Evolutionary conservation across 2,888 invertebrate species (phyloP).

Genomic region (Xestia xanthographa): DNA sequence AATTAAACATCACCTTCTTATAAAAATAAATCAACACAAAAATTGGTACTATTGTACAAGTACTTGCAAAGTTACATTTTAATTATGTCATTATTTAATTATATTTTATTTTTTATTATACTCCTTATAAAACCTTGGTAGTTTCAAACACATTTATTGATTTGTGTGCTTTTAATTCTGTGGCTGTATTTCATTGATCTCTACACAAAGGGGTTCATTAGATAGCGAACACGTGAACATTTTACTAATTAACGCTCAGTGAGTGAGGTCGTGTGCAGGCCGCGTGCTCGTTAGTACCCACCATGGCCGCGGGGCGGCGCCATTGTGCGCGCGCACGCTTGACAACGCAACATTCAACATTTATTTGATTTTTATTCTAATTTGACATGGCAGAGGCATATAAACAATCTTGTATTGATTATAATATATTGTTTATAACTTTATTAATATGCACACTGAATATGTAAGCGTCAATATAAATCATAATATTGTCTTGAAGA

Average conservation of each 20-base stretch:
- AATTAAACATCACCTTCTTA: conserved; percentile 37
- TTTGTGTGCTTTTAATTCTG: conserved; percentile 36
- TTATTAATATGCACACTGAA: conserved; percentile 31
- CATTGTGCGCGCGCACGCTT: conserved; percentile 62
- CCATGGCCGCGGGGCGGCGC: conserved; percentile 75
- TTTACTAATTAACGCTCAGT: conserved; percentile 69
- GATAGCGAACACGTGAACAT: conserved; percentile 65
- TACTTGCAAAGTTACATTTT: not conserved
- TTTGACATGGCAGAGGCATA: conserved; percentile 49
- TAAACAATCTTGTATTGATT: conserved; percentile 54
- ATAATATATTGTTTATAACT: conserved; percentile 47
- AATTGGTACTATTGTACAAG: not conserved
- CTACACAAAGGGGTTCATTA: conserved; percentile 68
- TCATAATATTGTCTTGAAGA: conserved; percentile 36
- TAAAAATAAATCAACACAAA: not conserved
- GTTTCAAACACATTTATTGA: conserved; percentile 2
- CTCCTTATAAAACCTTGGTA: not conserved
- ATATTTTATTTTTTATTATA: not conserved
- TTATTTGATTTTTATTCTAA: conserved; percentile 63
- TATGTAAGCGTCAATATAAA: conserved; percentile 27
- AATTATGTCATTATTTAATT: not conserved
- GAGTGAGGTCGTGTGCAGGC: conserved; percentile 74
- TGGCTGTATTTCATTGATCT: conserved; percentile 44
- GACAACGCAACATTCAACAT: conserved; percentile 34
- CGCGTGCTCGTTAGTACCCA: conserved; percentile 79